Base-by-base conservation (phyloP, 2,888 invertebrate species). In the Bhutanitis thaidina region DNA sequence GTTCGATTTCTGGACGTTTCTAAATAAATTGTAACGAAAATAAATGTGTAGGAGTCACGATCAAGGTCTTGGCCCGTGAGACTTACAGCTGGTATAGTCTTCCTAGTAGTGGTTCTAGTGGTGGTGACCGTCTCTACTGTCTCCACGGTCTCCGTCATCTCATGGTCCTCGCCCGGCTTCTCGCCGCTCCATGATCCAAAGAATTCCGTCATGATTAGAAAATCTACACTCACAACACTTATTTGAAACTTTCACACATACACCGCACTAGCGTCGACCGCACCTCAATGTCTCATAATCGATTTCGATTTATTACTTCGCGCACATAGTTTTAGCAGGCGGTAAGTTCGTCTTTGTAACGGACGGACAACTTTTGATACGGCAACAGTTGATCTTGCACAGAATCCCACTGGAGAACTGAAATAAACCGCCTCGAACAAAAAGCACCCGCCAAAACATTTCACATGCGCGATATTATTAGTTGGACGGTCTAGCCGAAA, bases 391-490 rank as follows among this genome's bases (percentile, higher is more conserved):
- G 85, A 68, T 86, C 74, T 84, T 86, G 83, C 76, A 77, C 85
- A 80, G 87, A 89, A 86, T 87, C 86, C 85, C 80, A 89, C 89
- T 89, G 89, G 89, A 89, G 88, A 86, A 85, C 89, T 86, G 88
- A 89, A 89, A 89, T 89, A 88, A 51, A 85, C 86, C 84, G 78
- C 76, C 77, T 78, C 87, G 85, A 87, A 88, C 89, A 88, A 88
- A 88, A 89, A 89, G 82, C 89, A 86, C 81, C 89, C 80, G 87
- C 88, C 89, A 87, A 88, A 88, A 88, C 86, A 88, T 88, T 89
- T 89, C 85, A 88, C 85, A 87, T 84, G 83, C 79, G 79, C 64
- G 77, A 78, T 89, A 89, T 88, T 89, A 89, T 88, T 89, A 89
- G 89, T 82, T 88, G 88, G 89, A 87, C 87, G 88, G 80, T 84